Evolutionary conservation across 37 sponge, comb jelly and placozoan genomes (phyloP).

Genomic region (Bolinopsis microptera): DNA sequence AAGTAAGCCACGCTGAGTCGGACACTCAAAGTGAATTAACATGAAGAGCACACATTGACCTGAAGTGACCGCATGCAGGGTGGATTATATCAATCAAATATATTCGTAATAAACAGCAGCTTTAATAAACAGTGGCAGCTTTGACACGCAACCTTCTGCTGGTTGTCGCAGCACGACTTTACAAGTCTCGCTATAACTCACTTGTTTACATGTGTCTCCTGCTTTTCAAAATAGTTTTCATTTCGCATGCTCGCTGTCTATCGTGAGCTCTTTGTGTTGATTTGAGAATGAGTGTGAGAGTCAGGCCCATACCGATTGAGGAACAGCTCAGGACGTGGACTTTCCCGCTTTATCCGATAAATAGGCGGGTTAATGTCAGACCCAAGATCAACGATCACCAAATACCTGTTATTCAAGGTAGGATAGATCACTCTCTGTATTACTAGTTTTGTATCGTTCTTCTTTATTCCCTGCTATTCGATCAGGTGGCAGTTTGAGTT

Average conservation of each 20-base stretch:
- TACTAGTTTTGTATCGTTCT: too few relatives aligned
- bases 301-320: constrained; percentile 9
- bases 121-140: not conserved
- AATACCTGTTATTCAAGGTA: constrained; percentile 41
- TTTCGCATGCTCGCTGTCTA: not conserved
- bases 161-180: not conserved
- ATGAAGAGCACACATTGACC: not conserved
- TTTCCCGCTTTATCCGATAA: constrained; percentile 15
- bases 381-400: not conserved
- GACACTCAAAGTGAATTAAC: not conserved
- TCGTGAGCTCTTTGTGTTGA: not conserved
- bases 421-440: too few relatives aligned
- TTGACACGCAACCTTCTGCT: not conserved
- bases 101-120: not conserved
- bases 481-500: too few relatives aligned
- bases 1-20: not conserved
- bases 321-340: not conserved
- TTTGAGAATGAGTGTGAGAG: not conserved
- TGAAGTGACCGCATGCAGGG: not conserved
- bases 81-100: not conserved
- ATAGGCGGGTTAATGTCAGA: not conserved
- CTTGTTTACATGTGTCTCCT: not conserved
- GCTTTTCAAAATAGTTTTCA: not conserved
- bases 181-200: not conserved
- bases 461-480: too few relatives aligned